Conservation (phyloP, 2,888 invertebrate genomes). For the Timema cristinae region DNA sequence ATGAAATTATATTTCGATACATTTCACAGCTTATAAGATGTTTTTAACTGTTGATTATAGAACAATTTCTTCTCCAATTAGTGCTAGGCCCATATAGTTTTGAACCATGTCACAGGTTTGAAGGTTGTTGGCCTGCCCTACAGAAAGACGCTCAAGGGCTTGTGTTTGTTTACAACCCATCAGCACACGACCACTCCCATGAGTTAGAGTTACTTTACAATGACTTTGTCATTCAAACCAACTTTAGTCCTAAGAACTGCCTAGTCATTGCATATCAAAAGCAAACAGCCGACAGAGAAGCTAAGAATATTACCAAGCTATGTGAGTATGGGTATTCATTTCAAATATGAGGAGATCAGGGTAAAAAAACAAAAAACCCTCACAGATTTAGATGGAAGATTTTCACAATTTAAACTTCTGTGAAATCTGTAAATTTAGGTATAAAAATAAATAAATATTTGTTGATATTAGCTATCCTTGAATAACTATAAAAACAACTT, state of each 20-base stretch:
- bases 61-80: too few relatives aligned
- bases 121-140: slow-evolving; percentile 73
- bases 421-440: too few relatives aligned
- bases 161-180: slow-evolving; percentile 63
- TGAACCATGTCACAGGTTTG: slow-evolving; percentile 54
- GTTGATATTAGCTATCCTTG: too few relatives aligned
- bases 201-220: slow-evolving; percentile 61
- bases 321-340: slow-evolving; percentile 45
- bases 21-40: too few relatives aligned
- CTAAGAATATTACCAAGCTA: slow-evolving; percentile 48
- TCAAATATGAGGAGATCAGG: too few relatives aligned
- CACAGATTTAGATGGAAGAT: too few relatives aligned
- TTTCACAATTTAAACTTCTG: too few relatives aligned
- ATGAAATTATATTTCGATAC: too few relatives aligned
- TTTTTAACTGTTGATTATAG: too few relatives aligned
- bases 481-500: too few relatives aligned
- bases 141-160: slow-evolving; percentile 64
- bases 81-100: not conserved
- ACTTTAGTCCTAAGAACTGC: slow-evolving; percentile 61
- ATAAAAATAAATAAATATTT: too few relatives aligned
- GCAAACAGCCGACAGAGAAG: slow-evolving; percentile 44
- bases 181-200: slow-evolving; percentile 49
- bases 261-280: slow-evolving; percentile 54
- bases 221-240: slow-evolving; percentile 64
- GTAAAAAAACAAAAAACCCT: too few relatives aligned